These are phyloP conservation scores for Leptura quadrifasciata DNA, from an alignment of 2,888 invertebrate species.

Conservation along the genomic window DNA sequence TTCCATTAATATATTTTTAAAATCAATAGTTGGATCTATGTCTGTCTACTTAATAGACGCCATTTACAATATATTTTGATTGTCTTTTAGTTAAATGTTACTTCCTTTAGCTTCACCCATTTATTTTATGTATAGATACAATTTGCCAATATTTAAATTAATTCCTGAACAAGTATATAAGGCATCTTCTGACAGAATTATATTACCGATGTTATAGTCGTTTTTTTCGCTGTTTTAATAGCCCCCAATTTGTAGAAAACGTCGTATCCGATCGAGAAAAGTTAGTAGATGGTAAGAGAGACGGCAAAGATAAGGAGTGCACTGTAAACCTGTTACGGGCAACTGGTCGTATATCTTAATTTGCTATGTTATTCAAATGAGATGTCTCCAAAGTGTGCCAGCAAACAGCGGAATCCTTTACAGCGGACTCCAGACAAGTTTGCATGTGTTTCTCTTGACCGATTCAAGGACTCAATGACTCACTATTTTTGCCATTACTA, in stretches of 20 bases:
- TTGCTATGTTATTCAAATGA: conserved; percentile 67
- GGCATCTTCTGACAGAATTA: background rate
- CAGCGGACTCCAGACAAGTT: conserved; percentile 41
- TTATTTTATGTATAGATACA: background rate
- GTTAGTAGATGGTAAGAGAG: conserved; percentile 17
- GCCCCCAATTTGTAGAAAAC: conserved; percentile 7
- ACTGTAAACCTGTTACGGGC: conserved; percentile 35
- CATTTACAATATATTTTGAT: too few relatives aligned
- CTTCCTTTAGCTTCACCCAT: too few relatives aligned
- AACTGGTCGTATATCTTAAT: conserved; percentile 63
- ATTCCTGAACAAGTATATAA: background rate
- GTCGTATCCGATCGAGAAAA: conserved; percentile 9
- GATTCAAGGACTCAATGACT: background rate
- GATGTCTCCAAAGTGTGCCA: conserved; percentile 65
- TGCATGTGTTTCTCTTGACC: conserved; percentile 23
- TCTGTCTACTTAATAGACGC: too few relatives aligned
- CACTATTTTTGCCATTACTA: conserved; percentile 2
- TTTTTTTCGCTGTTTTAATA: conserved; percentile 3
- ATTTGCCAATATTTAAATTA: background rate
- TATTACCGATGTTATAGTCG: background rate
- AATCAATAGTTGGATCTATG: too few relatives aligned
- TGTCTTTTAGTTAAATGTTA: too few relatives aligned
- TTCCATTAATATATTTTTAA: too few relatives aligned
- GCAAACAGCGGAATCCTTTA: conserved; percentile 48
- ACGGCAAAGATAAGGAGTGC: conserved; percentile 22